Evolutionary conservation across 2,113 vertebrate genomes (phyloP).

Genomic region (Peromyscus polionotus): DNA sequence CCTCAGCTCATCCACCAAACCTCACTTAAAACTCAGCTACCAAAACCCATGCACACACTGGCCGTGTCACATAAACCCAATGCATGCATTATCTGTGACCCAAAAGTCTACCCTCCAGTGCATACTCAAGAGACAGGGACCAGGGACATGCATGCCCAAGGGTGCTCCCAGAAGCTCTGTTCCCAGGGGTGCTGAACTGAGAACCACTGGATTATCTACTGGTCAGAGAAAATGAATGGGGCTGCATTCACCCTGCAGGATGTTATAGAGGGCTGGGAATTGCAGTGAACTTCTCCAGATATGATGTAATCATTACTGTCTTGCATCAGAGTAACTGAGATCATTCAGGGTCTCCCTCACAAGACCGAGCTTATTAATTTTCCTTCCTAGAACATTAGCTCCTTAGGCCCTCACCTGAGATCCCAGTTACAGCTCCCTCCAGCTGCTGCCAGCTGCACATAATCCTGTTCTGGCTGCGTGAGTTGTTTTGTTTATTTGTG

Average conservation of each 20-base stretch:
- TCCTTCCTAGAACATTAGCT: neutral
- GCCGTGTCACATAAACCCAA: neutral
- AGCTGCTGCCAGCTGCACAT: neutral
- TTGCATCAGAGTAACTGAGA: neutral
- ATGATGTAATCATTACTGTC: neutral
- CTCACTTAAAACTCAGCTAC: neutral
- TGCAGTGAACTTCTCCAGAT: neutral
- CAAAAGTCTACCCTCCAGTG: accelerated
- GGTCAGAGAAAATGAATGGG: neutral
- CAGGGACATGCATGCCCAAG: accelerated
- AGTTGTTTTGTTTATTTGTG: neutral
- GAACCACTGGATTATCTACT: too few species aligned
- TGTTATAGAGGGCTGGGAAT: neutral
- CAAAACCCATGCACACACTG: neutral
- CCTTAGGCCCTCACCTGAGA: neutral
- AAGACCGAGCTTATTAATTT: neutral
- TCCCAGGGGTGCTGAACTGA: neutral
- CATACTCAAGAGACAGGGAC: neutral
- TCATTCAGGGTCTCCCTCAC: neutral
- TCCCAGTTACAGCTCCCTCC: neutral
- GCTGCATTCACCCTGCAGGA: neutral
- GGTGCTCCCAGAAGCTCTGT: neutral
- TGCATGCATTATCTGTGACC: accelerated
- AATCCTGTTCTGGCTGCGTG: neutral
- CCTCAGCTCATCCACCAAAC: neutral